Percentiles rank a stretch among this genome's conserved stretches.
These are phyloP conservation scores for Drosophila suboccidentalis DNA, from an alignment of 2,888 invertebrate genomes.

Conservation along the genomic window DNA sequence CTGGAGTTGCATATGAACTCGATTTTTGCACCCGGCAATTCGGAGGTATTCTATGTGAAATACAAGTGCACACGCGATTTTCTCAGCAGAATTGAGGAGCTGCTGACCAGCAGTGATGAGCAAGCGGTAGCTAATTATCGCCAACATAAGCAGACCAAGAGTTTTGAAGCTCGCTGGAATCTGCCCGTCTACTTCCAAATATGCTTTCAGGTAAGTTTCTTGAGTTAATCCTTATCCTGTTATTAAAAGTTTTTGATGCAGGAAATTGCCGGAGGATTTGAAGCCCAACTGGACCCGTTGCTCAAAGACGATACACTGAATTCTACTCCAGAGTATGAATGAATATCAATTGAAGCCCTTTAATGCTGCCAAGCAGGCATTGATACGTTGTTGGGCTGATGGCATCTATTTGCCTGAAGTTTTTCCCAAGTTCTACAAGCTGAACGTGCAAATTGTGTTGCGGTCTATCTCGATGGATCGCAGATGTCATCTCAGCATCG, in stretches of 20 bases:
- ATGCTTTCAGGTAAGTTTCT: conserved; percentile 90
- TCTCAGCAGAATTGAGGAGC: conserved; percentile 89
- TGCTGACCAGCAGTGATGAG: conserved; percentile 86
- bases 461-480: conserved; percentile 92
- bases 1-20: conserved; percentile 92
- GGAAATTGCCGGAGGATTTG: conserved; percentile 91
- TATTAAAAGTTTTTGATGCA: conserved; percentile 24
- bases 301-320: conserved; percentile 68
- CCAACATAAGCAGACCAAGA: conserved; percentile 90
- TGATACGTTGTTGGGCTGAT: conserved; percentile 90
- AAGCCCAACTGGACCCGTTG: conserved; percentile 77
- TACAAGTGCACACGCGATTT: conserved; percentile 93
- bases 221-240: not conserved
- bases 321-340: conserved; percentile 9
- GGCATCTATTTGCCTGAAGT: conserved; percentile 92
- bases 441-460: conserved; percentile 93
- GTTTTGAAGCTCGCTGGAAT: conserved; percentile 95
- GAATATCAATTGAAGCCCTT: conserved; percentile 83
- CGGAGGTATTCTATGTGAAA: conserved; percentile 93
- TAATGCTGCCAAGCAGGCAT: conserved; percentile 86
- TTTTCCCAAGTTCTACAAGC: conserved; percentile 94
- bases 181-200: conserved; percentile 97
- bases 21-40: conserved; percentile 97
- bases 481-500: conserved; percentile 77
- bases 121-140: conserved; percentile 86